Percentiles rank a stretch among this genome's conserved stretches.
Evolutionary conservation across 2,113 vertebrate genomes (phyloP).

Genomic region (Diadophis punctatus): DNA sequence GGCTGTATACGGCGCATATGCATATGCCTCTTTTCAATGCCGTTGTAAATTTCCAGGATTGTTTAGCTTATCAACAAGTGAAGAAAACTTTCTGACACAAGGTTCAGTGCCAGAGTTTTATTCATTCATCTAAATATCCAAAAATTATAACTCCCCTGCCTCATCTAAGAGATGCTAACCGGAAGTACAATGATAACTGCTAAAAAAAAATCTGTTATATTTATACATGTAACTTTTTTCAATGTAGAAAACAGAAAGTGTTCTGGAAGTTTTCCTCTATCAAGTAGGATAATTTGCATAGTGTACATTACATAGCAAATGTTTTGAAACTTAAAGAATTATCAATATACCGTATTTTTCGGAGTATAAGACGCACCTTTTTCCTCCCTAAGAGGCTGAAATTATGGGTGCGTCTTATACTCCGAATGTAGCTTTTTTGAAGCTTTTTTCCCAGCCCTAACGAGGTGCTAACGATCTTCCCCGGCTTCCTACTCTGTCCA

Average conservation of each 20-base stretch:
- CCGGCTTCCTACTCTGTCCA: no score
- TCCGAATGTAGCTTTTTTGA: no score
- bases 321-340: background rate
- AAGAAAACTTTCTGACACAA: background rate
- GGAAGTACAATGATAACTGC: background rate
- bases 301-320: background rate
- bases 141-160: background rate
- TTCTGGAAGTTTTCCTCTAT: background rate
- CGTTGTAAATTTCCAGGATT: background rate
- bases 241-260: background rate
- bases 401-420: no score
- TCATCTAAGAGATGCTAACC: background rate
- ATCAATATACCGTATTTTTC: no score
- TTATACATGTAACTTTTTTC: background rate
- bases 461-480: no score
- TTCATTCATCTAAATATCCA: background rate
- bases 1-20: no score
- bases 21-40: no score
- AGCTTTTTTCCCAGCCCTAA: no score
- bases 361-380: no score
- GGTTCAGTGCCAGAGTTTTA: background rate
- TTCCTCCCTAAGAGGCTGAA: no score
- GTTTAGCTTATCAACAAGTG: background rate
- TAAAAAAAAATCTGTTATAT: background rate
- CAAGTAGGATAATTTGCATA: background rate